phyloP scores from a whole-genome alignment of 92 coral and sea anemone species.

The Bergia sp. region DNA sequence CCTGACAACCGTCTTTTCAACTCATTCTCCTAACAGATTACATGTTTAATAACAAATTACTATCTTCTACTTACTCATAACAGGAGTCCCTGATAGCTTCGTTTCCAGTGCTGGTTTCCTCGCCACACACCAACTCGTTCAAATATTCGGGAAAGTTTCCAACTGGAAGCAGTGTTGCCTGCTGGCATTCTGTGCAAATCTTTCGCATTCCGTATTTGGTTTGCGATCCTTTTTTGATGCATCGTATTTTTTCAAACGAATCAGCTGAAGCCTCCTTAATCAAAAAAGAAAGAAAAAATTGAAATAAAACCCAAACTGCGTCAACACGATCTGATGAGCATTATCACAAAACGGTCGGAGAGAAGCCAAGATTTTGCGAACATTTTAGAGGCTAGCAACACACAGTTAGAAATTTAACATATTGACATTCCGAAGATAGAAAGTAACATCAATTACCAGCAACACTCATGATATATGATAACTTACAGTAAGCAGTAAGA shows the following conservation, averaged over 20 bases:
- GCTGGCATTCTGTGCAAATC: conserved; percentile 23
- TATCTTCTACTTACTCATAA: background rate
- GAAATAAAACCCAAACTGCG: too few species aligned
- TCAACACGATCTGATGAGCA: too few species aligned
- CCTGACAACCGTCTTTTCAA: too few species aligned
- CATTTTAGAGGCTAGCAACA: too few species aligned
- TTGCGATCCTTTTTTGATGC: conserved; percentile 14
- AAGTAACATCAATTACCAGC: too few species aligned
- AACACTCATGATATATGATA: too few species aligned
- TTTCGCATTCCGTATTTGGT: conserved; percentile 1
- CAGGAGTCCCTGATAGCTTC: background rate
- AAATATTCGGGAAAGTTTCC: conserved; percentile 8
- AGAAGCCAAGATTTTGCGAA: too few species aligned
- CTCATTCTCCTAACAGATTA: background rate
- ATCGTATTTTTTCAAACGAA: background rate
- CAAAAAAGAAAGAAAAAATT: too few species aligned
- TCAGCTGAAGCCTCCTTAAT: background rate
- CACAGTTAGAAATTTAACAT: too few species aligned
- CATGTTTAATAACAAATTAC: background rate
- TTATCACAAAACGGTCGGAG: too few species aligned
- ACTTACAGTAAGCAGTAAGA: too few species aligned
- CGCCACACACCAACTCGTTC: conserved; percentile 24
- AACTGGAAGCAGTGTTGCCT: conserved; percentile 1
- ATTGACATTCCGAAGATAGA: too few species aligned
- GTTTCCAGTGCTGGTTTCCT: background rate